These are phyloP conservation scores for Achroia grisella DNA, from an alignment of 1,140 invertebrate species.

Conservation along the genomic window DNA sequence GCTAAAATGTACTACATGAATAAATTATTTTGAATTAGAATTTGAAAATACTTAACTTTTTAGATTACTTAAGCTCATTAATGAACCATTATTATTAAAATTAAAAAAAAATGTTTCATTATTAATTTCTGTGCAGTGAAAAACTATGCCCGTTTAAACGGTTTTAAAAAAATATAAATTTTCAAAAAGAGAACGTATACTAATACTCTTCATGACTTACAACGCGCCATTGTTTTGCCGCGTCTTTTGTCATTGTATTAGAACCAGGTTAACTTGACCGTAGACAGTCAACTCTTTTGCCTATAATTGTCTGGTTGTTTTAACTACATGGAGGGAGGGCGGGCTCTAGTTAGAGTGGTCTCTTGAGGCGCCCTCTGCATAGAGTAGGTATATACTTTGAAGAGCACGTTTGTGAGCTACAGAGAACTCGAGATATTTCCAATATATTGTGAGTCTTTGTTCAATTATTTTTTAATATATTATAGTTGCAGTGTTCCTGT, in stretches of 20 bases:
- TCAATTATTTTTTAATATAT: slow-evolving; percentile 22
- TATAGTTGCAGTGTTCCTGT: no score
- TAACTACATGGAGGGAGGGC: slow-evolving; percentile 4
- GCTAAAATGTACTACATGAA: no score
- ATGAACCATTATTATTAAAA: no score
- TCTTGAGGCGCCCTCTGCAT: slow-evolving; percentile 22
- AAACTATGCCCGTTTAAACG: slow-evolving; percentile 14
- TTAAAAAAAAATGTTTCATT: no score
- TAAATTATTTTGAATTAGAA: no score
- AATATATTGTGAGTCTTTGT: slow-evolving; percentile 32
- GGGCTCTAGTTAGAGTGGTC: slow-evolving; percentile 14
- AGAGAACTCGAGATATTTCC: slow-evolving; percentile 32
- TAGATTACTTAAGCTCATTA: no score
- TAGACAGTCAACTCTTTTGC: slow-evolving; percentile 6
- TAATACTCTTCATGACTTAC: slow-evolving; percentile 19
- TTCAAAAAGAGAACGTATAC: slow-evolving; percentile 27
- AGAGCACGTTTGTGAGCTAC: slow-evolving; percentile 27
- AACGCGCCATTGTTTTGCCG: slow-evolving; percentile 23
- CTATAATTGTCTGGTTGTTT: slow-evolving; percentile 8
- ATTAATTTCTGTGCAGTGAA: no score
- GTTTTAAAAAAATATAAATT: slow-evolving; percentile 16
- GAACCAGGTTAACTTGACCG: slow-evolving; percentile 17
- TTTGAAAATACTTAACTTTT: no score
- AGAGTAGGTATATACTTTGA: slow-evolving; percentile 14
- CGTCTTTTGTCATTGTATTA: slow-evolving; percentile 27